A percentile compares a stretch with the other conserved stretches of the same genome.
These are phyloP conservation scores for Dyspetes luteomarginatus DNA, from an alignment of 2,888 invertebrate genomes.

Conservation along the genomic window DNA sequence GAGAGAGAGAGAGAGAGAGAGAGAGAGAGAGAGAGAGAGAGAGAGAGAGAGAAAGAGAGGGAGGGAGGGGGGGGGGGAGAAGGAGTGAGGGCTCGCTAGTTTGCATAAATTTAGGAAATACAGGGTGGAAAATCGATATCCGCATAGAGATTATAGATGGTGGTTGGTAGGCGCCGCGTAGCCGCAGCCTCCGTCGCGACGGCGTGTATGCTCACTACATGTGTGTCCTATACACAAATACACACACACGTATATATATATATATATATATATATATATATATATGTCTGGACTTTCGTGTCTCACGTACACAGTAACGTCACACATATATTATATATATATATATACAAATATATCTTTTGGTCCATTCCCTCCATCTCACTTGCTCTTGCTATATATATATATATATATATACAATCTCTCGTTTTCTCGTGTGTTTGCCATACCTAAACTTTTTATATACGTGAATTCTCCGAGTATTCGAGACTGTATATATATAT, in stretches of 20 bases:
- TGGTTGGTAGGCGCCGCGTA: conserved; percentile 83
- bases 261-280: neutral
- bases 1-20: conserved; percentile 35
- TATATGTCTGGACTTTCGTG: conserved; percentile 50
- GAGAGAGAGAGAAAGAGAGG: conserved; percentile 24
- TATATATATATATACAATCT: conserved; percentile 1
- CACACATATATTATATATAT: conserved; percentile 17
- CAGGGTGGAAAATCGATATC: conserved; percentile 83
- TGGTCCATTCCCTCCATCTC: conserved; percentile 45
- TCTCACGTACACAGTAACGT: conserved; percentile 28
- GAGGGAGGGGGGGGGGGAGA: conserved; percentile 37
- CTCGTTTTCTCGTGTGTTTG: conserved; percentile 49
- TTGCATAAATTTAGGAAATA: conserved; percentile 84
- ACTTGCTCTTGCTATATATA: conserved; percentile 38
- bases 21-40: conserved; percentile 47
- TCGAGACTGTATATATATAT: conserved; percentile 1
- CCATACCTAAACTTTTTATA: conserved; percentile 49
- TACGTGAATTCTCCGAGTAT: conserved; percentile 26
- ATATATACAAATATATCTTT: conserved; percentile 30
- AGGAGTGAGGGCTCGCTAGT: conserved; percentile 77
- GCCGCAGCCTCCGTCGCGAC: conserved; percentile 84
- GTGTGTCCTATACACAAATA: conserved; percentile 2
- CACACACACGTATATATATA: neutral
- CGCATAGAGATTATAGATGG: conserved; percentile 84
- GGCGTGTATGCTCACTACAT: conserved; percentile 79